A percentile compares a stretch with the other conserved stretches of the same genome.
These are phyloP conservation scores for Diogma glabrata DNA, from an alignment of 2,888 invertebrate genomes.

Conservation along the genomic window DNA sequence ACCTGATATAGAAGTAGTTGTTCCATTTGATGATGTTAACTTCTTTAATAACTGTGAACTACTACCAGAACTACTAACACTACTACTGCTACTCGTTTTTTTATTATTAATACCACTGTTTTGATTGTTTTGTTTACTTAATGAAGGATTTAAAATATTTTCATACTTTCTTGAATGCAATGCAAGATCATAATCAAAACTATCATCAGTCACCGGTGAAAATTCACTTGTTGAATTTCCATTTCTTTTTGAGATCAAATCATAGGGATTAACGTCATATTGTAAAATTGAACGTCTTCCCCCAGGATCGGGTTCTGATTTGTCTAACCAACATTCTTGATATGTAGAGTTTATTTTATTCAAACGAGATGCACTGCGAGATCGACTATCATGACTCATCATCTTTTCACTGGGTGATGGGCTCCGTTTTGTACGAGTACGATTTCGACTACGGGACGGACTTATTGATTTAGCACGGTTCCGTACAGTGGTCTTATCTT, in stretches of 20 bases:
- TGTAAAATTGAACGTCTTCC: slow-evolving; percentile 62
- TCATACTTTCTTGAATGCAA: slow-evolving; percentile 11
- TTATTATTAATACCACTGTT: not conserved
- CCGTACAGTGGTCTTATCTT: slow-evolving; percentile 40
- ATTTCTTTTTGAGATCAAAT: slow-evolving; percentile 51
- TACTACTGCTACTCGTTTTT: not conserved
- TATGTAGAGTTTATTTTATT: slow-evolving; percentile 19
- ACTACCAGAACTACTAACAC: not conserved
- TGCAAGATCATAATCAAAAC: slow-evolving; percentile 29
- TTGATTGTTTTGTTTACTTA: not conserved
- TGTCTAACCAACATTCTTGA: slow-evolving; percentile 17
- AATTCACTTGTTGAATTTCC: slow-evolving; percentile 36
- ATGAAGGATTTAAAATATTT: slow-evolving; percentile 9
- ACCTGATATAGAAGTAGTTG: not conserved
- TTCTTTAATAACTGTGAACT: not conserved
- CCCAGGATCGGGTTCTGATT: slow-evolving; percentile 22
- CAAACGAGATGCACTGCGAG: slow-evolving; percentile 39
- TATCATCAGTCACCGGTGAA: slow-evolving; percentile 39
- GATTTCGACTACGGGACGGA: slow-evolving; percentile 43
- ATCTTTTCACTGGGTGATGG: slow-evolving; percentile 23
- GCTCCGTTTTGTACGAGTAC: slow-evolving; percentile 37
- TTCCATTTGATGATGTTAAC: slow-evolving; percentile 2
- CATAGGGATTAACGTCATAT: slow-evolving; percentile 76
- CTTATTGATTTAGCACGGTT: slow-evolving; percentile 46
- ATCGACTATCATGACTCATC: slow-evolving; percentile 34